Percentiles rank a stretch among this genome's conserved stretches.
These are phyloP conservation scores for Circaetus cinerascens DNA, from an alignment of 2,113 vertebrate genomes.

Conservation along the genomic window DNA sequence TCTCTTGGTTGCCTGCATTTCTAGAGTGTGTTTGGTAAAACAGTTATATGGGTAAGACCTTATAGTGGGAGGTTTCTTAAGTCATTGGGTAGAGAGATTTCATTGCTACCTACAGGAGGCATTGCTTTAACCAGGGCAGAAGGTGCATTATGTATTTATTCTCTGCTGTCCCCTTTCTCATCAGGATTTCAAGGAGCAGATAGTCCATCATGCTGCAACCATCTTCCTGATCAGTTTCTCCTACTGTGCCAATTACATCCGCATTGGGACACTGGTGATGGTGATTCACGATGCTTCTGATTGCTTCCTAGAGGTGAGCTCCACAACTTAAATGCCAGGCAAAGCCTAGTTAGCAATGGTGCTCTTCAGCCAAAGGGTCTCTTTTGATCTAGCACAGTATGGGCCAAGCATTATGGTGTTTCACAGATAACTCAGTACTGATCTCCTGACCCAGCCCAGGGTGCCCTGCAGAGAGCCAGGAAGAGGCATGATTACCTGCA, in stretches of 20 bases:
- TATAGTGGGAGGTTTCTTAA: background rate
- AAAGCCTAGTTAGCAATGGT: background rate
- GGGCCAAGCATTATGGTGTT: background rate
- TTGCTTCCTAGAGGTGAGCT: constrained; percentile 86
- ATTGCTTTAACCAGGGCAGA: background rate
- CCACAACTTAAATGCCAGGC: too few relatives aligned
- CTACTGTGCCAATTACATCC: constrained; percentile 88
- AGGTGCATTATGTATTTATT: background rate
- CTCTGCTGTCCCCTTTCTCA: background rate
- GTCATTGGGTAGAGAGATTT: background rate
- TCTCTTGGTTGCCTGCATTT: background rate
- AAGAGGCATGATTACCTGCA: background rate
- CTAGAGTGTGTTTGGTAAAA: background rate
- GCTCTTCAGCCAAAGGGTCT: background rate
- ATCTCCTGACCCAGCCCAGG: background rate
- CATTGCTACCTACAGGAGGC: background rate
- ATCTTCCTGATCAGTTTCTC: constrained; percentile 88
- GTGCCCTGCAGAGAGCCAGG: background rate
- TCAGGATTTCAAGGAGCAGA: constrained; percentile 92
- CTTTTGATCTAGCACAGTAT: background rate
- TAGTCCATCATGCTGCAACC: constrained; percentile 87
- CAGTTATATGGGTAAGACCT: background rate
- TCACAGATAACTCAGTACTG: background rate
- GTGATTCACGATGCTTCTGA: constrained; percentile 88
- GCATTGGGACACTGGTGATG: constrained; percentile 87